phyloP scores from a whole-genome alignment of 2,888 invertebrate species.

The Eudemis profundana region DNA sequence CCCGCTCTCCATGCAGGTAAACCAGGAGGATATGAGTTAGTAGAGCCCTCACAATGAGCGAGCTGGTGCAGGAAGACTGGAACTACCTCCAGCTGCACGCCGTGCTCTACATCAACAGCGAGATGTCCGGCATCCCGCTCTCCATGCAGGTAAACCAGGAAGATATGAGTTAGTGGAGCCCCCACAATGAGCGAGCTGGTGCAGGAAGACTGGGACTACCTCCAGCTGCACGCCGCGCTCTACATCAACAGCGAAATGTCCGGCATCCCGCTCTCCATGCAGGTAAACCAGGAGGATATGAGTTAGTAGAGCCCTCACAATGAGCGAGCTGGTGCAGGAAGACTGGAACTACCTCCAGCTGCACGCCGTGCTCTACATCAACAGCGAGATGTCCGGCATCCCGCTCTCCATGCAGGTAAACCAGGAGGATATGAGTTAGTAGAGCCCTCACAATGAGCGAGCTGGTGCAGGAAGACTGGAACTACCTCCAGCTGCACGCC shows the following conservation, averaged over 20 bases:
- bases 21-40: no score
- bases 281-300: no score
- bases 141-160: conserved; percentile 97
- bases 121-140: conserved; percentile 96
- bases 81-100: conserved; percentile 98
- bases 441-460: conserved; percentile 40
- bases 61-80: conserved; percentile 97
- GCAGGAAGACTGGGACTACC: conserved; percentile 98
- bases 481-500: not conserved
- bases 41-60: conserved; percentile 85
- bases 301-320: conserved; percentile 59
- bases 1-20: conserved; percentile 94
- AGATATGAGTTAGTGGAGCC: no score
- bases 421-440: no score
- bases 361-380: conserved; percentile 97
- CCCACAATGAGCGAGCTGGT: conserved; percentile 91
- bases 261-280: conserved; percentile 96
- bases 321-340: conserved; percentile 95
- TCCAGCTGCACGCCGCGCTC: conserved; percentile 97
- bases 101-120: conserved; percentile 98
- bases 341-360: conserved; percentile 99
- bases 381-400: conserved; percentile 98
- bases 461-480: no score
- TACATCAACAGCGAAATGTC: conserved; percentile 99
- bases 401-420: conserved; percentile 95